Evolutionary conservation across 2,888 invertebrate species (phyloP).

Genomic region (Nymphalis c-album): DNA sequence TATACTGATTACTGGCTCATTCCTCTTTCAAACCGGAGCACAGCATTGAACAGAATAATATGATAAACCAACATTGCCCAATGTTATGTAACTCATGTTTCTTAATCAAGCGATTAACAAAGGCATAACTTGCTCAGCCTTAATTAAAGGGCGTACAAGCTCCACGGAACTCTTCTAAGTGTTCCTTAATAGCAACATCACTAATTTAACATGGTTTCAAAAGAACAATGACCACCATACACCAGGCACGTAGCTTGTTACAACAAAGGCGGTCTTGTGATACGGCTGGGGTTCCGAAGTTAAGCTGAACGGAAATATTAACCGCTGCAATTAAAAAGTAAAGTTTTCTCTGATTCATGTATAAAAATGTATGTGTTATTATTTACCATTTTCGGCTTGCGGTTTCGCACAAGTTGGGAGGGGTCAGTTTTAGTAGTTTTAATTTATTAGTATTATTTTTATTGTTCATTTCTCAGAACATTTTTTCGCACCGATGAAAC

Average conservation of each 20-base stretch:
- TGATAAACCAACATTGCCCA: no score
- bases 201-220: slow-evolving; percentile 47
- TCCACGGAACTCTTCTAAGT: slow-evolving; percentile 11
- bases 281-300: slow-evolving; percentile 31
- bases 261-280: slow-evolving; percentile 56
- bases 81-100: background rate
- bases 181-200: slow-evolving; percentile 34
- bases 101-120: background rate
- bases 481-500: no score
- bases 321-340: slow-evolving; percentile 46
- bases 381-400: background rate
- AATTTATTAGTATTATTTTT: no score
- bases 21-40: no score
- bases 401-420: background rate
- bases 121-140: background rate
- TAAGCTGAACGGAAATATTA: slow-evolving; percentile 50
- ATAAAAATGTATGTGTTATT: no score
- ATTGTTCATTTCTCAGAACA: no score
- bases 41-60: no score
- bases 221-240: slow-evolving; percentile 66
- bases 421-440: background rate
- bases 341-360: background rate
- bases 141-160: background rate
- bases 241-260: slow-evolving; percentile 58
- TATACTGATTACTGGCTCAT: no score